A percentile compares a stretch with the other conserved stretches of the same genome.
phyloP scores from a whole-genome alignment of 1,140 invertebrate genomes.

The Temnothorax longispinosus region DNA sequence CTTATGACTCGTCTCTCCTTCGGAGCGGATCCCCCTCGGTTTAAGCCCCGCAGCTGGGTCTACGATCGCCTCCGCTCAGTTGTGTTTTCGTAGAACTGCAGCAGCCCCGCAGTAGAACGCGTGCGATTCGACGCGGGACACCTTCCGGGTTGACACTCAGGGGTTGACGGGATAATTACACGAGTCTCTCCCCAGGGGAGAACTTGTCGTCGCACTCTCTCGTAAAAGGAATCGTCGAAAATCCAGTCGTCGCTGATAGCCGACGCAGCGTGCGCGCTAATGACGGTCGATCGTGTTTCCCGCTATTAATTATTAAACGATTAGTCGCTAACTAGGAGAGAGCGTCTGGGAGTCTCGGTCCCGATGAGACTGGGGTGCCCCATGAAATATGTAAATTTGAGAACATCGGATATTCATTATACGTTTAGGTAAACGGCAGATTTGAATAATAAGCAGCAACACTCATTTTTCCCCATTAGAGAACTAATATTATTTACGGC shows the following conservation, averaged over 20 bases:
- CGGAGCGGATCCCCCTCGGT: slow-evolving; percentile 24
- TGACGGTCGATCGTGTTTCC: slow-evolving; percentile 32
- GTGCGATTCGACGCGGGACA: slow-evolving; percentile 32
- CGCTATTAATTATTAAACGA: slow-evolving; percentile 58
- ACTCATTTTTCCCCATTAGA: neutral
- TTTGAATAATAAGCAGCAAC: slow-evolving; percentile 25
- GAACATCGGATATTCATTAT: slow-evolving; percentile 47
- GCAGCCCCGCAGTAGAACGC: neutral
- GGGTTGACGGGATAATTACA: slow-evolving; percentile 67
- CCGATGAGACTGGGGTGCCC: neutral
- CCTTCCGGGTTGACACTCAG: slow-evolving; percentile 3
- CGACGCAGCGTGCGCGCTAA: slow-evolving; percentile 23
- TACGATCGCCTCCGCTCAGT: slow-evolving; percentile 4
- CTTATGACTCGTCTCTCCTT: slow-evolving; percentile 61
- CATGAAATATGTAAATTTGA: slow-evolving; percentile 50
- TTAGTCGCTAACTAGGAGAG: slow-evolving; percentile 23
- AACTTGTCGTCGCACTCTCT: slow-evolving; percentile 29
- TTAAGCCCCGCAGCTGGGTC: slow-evolving; percentile 29
- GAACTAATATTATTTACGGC: neutral
- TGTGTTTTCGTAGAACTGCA: neutral
- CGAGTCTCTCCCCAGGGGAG: slow-evolving; percentile 10
- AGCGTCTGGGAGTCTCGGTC: neutral
- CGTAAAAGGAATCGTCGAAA: slow-evolving; percentile 38
- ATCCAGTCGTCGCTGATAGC: neutral
- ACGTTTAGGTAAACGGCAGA: slow-evolving; percentile 36